Evolutionary conservation across 2,888 invertebrate species (phyloP).

Genomic region (Morpho helenor): DNA sequence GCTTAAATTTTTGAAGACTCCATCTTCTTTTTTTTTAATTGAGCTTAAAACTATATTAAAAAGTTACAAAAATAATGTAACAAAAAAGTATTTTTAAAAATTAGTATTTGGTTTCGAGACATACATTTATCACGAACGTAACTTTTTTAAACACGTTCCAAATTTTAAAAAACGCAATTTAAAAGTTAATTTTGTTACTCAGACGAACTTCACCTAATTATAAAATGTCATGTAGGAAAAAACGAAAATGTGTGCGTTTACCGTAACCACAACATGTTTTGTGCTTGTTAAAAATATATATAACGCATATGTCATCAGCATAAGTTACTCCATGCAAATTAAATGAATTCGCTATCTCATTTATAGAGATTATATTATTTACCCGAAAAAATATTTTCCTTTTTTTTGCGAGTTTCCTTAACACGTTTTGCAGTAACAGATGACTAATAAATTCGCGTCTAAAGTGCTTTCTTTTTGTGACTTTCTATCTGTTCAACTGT

Average conservation of each 20-base stretch:
- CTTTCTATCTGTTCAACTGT: too few species aligned
- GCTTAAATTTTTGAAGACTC: not conserved
- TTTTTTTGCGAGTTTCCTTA: too few species aligned
- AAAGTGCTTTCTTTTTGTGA: too few species aligned
- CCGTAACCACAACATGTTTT: not conserved
- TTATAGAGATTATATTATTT: too few species aligned
- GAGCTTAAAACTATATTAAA: conserved; percentile 9
- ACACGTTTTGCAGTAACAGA: too few species aligned
- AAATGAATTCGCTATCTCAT: too few species aligned
- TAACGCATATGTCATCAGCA: too few species aligned
- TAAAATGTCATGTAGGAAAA: not conserved
- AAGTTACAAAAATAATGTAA: conserved; percentile 13
- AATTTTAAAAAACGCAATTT: not conserved
- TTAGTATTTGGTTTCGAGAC: conserved; percentile 70
- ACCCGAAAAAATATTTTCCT: too few species aligned
- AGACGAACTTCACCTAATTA: not conserved
- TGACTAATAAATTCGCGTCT: too few species aligned
- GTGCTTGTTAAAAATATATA: conserved; percentile 4
- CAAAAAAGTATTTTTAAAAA: conserved; percentile 39
- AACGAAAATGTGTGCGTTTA: conserved; percentile 1
- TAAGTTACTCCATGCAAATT: too few species aligned
- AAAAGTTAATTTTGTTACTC: not conserved
- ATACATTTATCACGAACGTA: conserved; percentile 17
- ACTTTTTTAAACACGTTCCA: conserved; percentile 6
- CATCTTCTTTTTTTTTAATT: not conserved